These are phyloP conservation scores for Steromphala cineraria DNA, from an alignment of 2,888 invertebrate genomes.

Conservation along the genomic window DNA sequence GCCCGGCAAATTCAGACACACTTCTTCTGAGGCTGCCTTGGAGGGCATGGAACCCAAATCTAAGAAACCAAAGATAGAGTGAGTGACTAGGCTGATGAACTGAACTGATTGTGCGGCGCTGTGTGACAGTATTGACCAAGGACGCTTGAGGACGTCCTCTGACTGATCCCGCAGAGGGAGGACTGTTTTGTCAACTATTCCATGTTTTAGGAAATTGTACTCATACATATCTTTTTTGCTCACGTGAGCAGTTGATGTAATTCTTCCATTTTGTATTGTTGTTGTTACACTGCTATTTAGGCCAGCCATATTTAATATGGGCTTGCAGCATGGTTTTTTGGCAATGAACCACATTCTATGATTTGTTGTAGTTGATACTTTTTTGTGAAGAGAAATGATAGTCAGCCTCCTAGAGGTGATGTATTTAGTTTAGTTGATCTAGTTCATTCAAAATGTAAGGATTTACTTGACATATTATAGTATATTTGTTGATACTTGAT, in stretches of 20 bases:
- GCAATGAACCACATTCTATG: conserved; percentile 16
- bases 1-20: background rate
- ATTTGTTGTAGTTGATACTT: conserved; percentile 4
- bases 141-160: too few species aligned
- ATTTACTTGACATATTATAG: conserved; percentile 17
- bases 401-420: conserved; percentile 25
- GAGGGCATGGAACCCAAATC: background rate
- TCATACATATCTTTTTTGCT: conserved; percentile 22
- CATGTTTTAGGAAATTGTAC: conserved; percentile 17
- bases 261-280: conserved; percentile 21
- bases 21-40: background rate
- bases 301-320: conserved; percentile 25
- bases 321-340: background rate
- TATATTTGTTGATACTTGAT: conserved; percentile 18
- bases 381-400: background rate
- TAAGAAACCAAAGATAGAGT: conserved; percentile 22
- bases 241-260: conserved; percentile 15
- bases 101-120: background rate
- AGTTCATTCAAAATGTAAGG: conserved; percentile 17
- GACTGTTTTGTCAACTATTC: conserved; percentile 18
- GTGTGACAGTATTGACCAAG: conserved; percentile 13
- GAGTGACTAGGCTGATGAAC: background rate
- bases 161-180: background rate
- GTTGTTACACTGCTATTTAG: background rate
- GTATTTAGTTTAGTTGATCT: background rate